Base-by-base conservation (phyloP, 2,113 vertebrate species). In the Caloenas nicobarica region DNA sequence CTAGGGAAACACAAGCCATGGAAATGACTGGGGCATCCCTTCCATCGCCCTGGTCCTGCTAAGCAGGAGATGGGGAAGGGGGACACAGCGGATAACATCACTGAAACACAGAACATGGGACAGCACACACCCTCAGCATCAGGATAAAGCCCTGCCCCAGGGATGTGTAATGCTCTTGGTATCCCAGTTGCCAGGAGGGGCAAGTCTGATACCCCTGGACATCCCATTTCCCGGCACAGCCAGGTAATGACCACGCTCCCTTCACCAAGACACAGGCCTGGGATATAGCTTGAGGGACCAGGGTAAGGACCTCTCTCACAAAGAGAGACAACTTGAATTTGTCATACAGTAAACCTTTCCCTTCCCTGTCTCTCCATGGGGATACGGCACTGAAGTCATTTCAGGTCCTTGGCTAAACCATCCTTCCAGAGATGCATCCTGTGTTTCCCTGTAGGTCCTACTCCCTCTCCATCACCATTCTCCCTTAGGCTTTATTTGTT, bases 1-100 rank as follows among this genome's bases (percentile, higher is more conserved):
- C 99, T 99, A 65, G 72, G 73, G 81, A 90, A 83, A 96, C 17
- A 95, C 88, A 46, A 46, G 44, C 23, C 40, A 81, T 51, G 50
- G 84, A 73, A 92, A 81, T 89, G 22, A 69, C 11, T 71, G n/a
- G 19, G 51, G 26, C 25, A 34, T 61, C 54, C 33, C n/a, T 81
- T 86, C 44, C 19, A 12, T 86, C 4, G 0, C 42, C 17, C 33
- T 81, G 34, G 13, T 50, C 7, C 36, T 73, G 12, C 28, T 25
- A 40, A 31, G 38, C 38, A 28, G 14, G 36, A 86, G 9, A 7
- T 58, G 46, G 34, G 31, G 92, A 82, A 46, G 44, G 38, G 12
- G 16, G 42, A 56, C 51, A 71, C 11, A 80, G 61, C 33, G 58
- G 29, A 28, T 40, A 85, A 58, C 22, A 46, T 50, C 5, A 33